Evolutionary conservation across 2,888 invertebrate species (phyloP), one percentile per base, ranked within the genome.

Genomic region (Tanaodytes sp.): DNA sequence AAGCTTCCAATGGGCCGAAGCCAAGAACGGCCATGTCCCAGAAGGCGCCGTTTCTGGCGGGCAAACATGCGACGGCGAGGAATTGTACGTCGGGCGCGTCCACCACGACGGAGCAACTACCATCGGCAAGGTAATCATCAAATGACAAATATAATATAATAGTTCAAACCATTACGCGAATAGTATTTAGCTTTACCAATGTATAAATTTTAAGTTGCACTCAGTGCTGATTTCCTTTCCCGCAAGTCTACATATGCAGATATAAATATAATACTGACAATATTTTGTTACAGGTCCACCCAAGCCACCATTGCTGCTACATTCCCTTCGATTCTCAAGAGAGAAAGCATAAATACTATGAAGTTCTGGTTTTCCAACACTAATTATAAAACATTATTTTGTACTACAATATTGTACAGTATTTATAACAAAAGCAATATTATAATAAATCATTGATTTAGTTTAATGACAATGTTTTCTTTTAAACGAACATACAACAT

Each of bases 61-160:
- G 14, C 84, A 87, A 68, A 90, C 90, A 0, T 82, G 86, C 42
- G 89, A 89, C 69, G 92, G 91, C 8, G 92, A 92, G 84, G 87
- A 88, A 27, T 85, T 92, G 31, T 92, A 89, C 86, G 88, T 88
- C 70, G 92, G 92, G 6, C 89, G 92, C 67, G 90, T 90, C 52
- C 87, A 88, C 30, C 89, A 90, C 72, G 89, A 90, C 72, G 92
- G 91, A 9, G 88, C 90, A 76, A 87, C 90, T 66, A 91, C 91
- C 9, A 87, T 91, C 64, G 92, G 92, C 80, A 92, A 92, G 88
- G 90, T 92, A 66, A 19, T 27, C 27, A n/a, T n/a, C n/a, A n/a
- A n/a, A n/a, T n/a, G n/a, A n/a, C n/a, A n/a, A n/a, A n/a, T n/a
- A n/a, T n/a, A n/a, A n/a, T n/a, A n/a, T n/a, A n/a, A n/a, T n/a